Base-by-base conservation (phyloP, 2,888 invertebrate species). In the Morinoia aosen region DNA sequence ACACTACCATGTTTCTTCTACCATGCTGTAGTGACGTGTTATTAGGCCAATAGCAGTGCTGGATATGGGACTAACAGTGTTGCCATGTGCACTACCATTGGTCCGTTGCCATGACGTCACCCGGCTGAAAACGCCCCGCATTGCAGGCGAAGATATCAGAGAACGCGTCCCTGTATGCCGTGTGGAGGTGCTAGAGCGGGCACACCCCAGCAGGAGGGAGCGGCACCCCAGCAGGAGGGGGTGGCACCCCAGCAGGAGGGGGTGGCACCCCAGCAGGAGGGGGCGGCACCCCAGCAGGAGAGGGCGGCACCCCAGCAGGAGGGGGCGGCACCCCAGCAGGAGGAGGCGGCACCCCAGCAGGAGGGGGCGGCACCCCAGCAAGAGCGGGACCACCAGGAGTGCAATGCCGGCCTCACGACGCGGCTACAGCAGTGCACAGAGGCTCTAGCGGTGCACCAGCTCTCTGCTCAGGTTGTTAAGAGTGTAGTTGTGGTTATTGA, bases 101-200 rank as follows among this genome's bases (percentile, higher is more conserved):
- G n/a, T n/a, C n/a, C n/a, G n/a, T n/a, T n/a, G n/a, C n/a, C n/a
- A n/a, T n/a, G n/a, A n/a, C n/a, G n/a, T n/a, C n/a, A n/a, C n/a
- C n/a, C n/a, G n/a, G n/a, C n/a, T n/a, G n/a, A n/a, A n/a, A n/a
- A n/a, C n/a, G n/a, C n/a, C n/a, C 64, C 64, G 33, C 1, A 33
- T 48, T 95, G 19, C 95, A 96, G 96, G 95, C 95, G 12, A 96
- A 96, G 64, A 96, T 96, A 76, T 94, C 96, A 33, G 96, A 96
- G 90, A 96, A 96, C 95, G 96, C 96, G 25, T 95, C 95, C 95
- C 95, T 96, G 88, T 96, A 96, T 57, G 96, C 96, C 96, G 96
- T 58, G 91, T 96, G 16, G 58, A 95, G 19, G 96, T 96, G 56
- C 95, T 95, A 58, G 96, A 96, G 88, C n/a, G 16, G 1, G 16